Evolutionary conservation across 2,797 vertebrate species (phyloP).

Genomic region (Pseudochirops corinnae): DNA sequence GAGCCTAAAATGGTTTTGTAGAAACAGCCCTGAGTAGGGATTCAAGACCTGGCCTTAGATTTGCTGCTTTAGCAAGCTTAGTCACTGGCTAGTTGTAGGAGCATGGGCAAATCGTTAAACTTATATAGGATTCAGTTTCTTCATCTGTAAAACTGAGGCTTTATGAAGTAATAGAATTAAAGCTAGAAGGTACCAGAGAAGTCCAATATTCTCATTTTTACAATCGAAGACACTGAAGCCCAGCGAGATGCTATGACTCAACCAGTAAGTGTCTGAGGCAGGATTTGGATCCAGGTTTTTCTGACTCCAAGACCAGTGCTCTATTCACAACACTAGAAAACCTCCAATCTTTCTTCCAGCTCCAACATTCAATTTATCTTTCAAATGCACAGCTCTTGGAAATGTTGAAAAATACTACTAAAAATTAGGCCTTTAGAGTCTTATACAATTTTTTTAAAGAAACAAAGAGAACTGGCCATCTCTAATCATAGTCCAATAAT

Average conservation of each 20-base stretch:
- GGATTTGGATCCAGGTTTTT: not conserved
- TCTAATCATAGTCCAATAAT: not conserved
- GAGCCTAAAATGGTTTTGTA: not conserved
- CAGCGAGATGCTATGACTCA: not conserved
- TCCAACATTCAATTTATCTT: slow-evolving; percentile 16
- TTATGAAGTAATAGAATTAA: not conserved
- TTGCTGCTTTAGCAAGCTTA: not conserved
- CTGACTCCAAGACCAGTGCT: not conserved
- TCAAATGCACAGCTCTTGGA: slow-evolving; percentile 24
- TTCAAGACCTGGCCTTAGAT: not conserved
- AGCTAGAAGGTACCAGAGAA: not conserved
- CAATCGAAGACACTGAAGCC: not conserved
- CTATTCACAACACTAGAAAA: slow-evolving; percentile 11
- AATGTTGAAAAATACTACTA: slow-evolving; percentile 32
- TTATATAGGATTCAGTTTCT: not conserved
- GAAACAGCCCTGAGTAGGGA: not conserved
- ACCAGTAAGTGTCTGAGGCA: not conserved
- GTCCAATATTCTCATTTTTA: not conserved
- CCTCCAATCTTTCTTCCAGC: not conserved
- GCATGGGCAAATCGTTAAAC: not conserved
- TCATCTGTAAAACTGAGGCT: not conserved
- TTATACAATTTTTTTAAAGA: not conserved
- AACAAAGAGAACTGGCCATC: not conserved
- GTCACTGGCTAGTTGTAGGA: not conserved
- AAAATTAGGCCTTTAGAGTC: slow-evolving; percentile 7